These are phyloP conservation scores for Hymenochirus boettgeri DNA, from an alignment of 2,113 vertebrate genomes.

Conservation along the genomic window DNA sequence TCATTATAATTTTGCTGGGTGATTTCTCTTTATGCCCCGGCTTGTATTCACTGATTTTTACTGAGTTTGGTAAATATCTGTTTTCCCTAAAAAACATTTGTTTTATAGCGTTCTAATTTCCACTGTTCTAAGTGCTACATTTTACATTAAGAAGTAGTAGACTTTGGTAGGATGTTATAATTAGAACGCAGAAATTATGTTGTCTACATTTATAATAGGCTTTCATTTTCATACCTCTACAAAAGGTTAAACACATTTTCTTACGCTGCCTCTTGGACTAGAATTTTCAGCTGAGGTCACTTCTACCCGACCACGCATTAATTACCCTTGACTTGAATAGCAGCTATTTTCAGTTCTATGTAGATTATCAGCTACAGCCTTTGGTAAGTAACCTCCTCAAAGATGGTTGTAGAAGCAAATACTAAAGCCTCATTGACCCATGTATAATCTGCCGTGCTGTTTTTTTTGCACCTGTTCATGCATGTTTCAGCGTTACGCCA, in stretches of 20 bases:
- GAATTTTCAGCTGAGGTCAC: not conserved
- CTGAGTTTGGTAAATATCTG: too few relatives aligned
- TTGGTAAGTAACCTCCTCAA: not conserved
- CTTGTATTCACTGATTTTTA: too few relatives aligned
- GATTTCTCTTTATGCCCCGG: too few relatives aligned
- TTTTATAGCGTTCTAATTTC: too few relatives aligned
- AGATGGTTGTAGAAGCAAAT: not conserved
- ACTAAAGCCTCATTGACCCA: not conserved
- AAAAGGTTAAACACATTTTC: not conserved
- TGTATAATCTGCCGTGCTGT: not conserved
- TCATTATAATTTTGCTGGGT: too few relatives aligned
- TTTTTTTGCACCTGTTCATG: slow-evolving; percentile 4
- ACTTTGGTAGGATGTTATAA: not conserved
- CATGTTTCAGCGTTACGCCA: not conserved
- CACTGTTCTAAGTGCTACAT: too few relatives aligned
- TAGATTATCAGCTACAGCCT: not conserved
- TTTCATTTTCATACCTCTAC: not conserved
- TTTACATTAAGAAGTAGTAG: not conserved
- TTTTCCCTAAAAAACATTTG: too few relatives aligned
- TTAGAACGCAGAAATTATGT: too few relatives aligned
- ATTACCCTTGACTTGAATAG: slow-evolving; percentile 1
- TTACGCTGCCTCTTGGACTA: not conserved
- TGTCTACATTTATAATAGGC: not conserved
- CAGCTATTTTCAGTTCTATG: slow-evolving; percentile 3
- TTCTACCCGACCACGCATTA: not conserved